Base-by-base conservation (phyloP, 64 coral and sea anemone species). In the Porites lutea region DNA sequence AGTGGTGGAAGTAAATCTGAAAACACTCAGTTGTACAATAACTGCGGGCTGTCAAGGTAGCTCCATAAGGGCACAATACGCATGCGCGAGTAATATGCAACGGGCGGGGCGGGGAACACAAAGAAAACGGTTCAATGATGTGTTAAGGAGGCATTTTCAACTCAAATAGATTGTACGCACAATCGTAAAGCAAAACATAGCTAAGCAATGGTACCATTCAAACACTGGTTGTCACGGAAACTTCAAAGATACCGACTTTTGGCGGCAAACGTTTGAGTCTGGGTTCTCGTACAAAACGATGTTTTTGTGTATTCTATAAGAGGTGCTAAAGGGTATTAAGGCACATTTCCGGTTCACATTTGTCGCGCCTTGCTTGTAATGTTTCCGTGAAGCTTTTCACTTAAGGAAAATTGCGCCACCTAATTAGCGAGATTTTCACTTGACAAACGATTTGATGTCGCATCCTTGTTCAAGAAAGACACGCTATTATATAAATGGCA, bases 201-300 rank as follows among this genome's bases (percentile, higher is more conserved):
- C 81, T 19, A 69, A 19, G 37, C 62, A 68, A 52, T 45, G 14
- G 16, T 65, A 49, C 59, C 65, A 83, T 65, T 83, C 79, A 83
- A 48, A 63, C 45, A n/a, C 64, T 54, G 53, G 12, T 50, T 49
- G 16, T 78, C 51, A 84, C 63, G 64, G 9, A 65, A 68, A 65
- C 21, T 65, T 65, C 81, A 84, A 84, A 84, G 81, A 68, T 13
- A 46, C 81, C 81, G 81, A n/a, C 45, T 69, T 84, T n/a, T 13
- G 81, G 81, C 81, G 81, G 81, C 81, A 14, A 47, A 19, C 63
- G 45, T 84, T 84, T 84, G 81, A 84, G 61, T 84, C 81, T 52
- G n/a, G 19, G 20, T 47, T 18, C 7, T 68, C 23, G 81, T 84
- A 65, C 81, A 84, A 84, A 84, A 68, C 63, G 48, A 84, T 84